Evolutionary conservation across 2,797 vertebrate genomes (phyloP), one percentile per base, ranked within the genome.

Genomic region (Leptoclinus maculatus): DNA sequence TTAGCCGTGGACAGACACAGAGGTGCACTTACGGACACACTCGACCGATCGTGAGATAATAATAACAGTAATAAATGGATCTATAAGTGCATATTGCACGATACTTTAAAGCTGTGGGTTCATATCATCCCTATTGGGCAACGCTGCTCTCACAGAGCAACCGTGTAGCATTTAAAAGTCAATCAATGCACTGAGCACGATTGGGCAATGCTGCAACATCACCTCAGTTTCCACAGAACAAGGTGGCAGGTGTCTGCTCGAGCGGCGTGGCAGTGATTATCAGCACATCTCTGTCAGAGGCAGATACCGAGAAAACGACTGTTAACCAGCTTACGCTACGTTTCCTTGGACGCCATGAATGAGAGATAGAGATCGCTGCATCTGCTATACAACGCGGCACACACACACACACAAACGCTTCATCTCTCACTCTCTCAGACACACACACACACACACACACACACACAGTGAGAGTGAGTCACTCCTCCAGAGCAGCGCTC

Each of bases 401-500:
- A 72, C 29, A 60, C 72, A 74, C 71, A 77, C 74, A 72, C 29
- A 60, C 72, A 74, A 38, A 47, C 79, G 27, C 58, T 53, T 27
- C 74, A 38, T 73, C 21, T 38, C 57, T 58, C n/a, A 34, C 23
- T 36, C 32, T 34, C 12, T 9, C 27, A 59, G 34, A 58, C 73
- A 49, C 41, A 68, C 66, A 39, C 56, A 45, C 47, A 51, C 23
- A 29, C 63, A 57, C 56, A 56, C 77, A 58, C 27, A 43, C 68
- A 56, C 41, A 69, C 66, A 49, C 64, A 38, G 51, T 75, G 75
- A 79, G 86, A 88, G 89, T 92, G 93, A 95, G 93, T 96, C 94
- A 95, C 94, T 91, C 91, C 87, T 89, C 74, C 72, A 59, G 71
- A 66, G 95, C 94, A 93, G 91, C 88, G 76, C 79, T 93, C 82